phyloP scores from a whole-genome alignment of 2,888 invertebrate genomes.

The Eupeodes latifasciatus region DNA sequence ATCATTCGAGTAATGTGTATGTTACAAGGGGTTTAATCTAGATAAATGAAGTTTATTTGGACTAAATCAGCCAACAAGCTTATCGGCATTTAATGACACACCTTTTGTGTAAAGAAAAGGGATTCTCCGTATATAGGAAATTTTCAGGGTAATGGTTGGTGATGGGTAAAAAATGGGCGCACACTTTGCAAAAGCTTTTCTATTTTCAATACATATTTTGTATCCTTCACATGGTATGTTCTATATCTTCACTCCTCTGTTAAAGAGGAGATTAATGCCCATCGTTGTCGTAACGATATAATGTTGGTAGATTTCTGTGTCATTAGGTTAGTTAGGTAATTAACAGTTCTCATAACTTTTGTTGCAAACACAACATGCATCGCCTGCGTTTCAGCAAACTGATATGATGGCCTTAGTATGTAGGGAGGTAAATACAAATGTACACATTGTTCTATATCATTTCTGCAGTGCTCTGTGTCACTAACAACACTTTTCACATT shows the following conservation, averaged over 20 bases:
- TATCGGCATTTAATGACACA: slow-evolving; percentile 34
- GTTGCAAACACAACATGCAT: slow-evolving; percentile 44
- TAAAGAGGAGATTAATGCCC: slow-evolving; percentile 19
- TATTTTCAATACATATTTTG: not conserved
- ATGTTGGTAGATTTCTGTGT: slow-evolving; percentile 56
- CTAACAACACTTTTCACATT: slow-evolving; percentile 31
- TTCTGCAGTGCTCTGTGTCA: slow-evolving; percentile 29
- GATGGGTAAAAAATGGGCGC: not conserved
- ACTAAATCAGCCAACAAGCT: slow-evolving; percentile 27
- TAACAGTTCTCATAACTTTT: slow-evolving; percentile 37
- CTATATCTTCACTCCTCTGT: not conserved
- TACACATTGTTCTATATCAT: slow-evolving; percentile 12
- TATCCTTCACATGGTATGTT: not conserved
- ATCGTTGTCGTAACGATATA: slow-evolving; percentile 30
- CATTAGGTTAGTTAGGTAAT: slow-evolving; percentile 62
- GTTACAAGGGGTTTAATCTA: slow-evolving; percentile 23
- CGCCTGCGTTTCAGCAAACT: slow-evolving; percentile 27
- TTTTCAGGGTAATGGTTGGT: no score
- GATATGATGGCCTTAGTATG: not conserved
- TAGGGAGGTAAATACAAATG: slow-evolving; percentile 4
- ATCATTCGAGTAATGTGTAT: slow-evolving; percentile 22
- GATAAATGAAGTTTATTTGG: slow-evolving; percentile 33
- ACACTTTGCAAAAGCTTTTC: not conserved
- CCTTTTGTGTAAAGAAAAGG: slow-evolving; percentile 14
- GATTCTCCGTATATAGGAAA: not conserved